These are phyloP conservation scores for Drosophila macrothrix DNA, from an alignment of 2,888 invertebrate species.

Conservation along the genomic window DNA sequence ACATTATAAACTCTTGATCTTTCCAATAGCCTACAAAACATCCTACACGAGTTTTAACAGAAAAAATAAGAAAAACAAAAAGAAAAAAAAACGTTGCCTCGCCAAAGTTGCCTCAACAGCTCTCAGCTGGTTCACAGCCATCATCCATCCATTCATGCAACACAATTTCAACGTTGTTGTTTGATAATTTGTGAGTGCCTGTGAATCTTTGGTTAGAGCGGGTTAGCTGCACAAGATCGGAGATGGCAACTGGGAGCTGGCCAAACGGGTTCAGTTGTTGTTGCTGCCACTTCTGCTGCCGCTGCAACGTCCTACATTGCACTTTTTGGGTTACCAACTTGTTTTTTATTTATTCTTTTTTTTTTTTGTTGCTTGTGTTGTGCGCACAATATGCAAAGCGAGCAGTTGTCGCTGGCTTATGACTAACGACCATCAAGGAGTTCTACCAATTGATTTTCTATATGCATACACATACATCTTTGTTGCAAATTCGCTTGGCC, in stretches of 20 bases:
- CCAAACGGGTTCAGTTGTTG: conserved; percentile 73
- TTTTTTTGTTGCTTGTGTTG: conserved; percentile 12
- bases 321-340: conserved; percentile 72
- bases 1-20: conserved; percentile 78
- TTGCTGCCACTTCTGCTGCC: conserved; percentile 13
- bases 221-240: conserved; percentile 42
- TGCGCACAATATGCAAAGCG: conserved; percentile 58
- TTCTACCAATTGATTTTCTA: conserved; percentile 74
- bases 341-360: conserved; percentile 5
- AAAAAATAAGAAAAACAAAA: not conserved
- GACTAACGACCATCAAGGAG: conserved; percentile 56
- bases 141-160: conserved; percentile 67
- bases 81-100: conserved; percentile 38
- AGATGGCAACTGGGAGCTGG: conserved; percentile 54
- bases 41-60: conserved; percentile 76
- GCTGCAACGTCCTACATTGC: conserved; percentile 73
- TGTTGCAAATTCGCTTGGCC: conserved; percentile 34
- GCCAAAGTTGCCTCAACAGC: conserved; percentile 45
- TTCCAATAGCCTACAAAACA: conserved; percentile 84
- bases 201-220: conserved; percentile 46
- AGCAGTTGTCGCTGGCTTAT: conserved; percentile 30
- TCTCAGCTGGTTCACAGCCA: conserved; percentile 69
- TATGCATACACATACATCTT: conserved; percentile 22
- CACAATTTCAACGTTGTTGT: conserved; percentile 46
- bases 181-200: conserved; percentile 61